Conservation (phyloP, 2,888 invertebrate genomes). For the Platerodrilus igneus region DNA sequence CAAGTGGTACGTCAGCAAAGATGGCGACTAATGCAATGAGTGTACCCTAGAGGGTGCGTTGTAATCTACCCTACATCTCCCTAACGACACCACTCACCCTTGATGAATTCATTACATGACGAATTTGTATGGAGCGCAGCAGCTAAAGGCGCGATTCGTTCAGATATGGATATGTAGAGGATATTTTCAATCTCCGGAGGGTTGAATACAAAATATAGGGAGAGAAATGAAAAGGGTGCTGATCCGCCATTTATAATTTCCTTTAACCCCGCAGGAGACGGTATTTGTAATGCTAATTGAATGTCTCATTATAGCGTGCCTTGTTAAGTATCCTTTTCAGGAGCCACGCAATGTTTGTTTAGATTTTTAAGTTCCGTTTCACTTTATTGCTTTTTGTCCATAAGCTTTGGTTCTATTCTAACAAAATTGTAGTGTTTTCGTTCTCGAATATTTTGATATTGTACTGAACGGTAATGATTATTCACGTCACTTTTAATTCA, state of each 20-base stretch:
- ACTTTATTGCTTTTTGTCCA: slow-evolving; percentile 12
- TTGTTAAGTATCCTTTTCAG: slow-evolving; percentile 15
- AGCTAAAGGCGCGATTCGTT: slow-evolving; percentile 24
- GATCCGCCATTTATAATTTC: slow-evolving; percentile 25
- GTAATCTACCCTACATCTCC: slow-evolving; percentile 29
- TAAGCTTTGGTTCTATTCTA: too few relatives aligned
- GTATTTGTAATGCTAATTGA: slow-evolving; percentile 24
- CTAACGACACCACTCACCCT: slow-evolving; percentile 27
- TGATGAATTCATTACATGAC: slow-evolving; percentile 26
- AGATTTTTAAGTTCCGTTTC: slow-evolving; percentile 18
- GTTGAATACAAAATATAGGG: slow-evolving; percentile 18
- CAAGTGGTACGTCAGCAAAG: slow-evolving; percentile 34
- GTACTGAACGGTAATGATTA: too few relatives aligned
- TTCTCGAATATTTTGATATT: too few relatives aligned
- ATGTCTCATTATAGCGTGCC: slow-evolving; percentile 22
- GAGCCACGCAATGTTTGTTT: slow-evolving; percentile 16
- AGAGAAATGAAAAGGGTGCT: slow-evolving; percentile 22
- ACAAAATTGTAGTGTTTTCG: too few relatives aligned
- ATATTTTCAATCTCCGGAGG: slow-evolving; percentile 25
- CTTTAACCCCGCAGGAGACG: slow-evolving; percentile 21
- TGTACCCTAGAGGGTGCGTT: slow-evolving; percentile 26
- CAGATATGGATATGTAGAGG: slow-evolving; percentile 24
- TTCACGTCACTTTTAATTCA: too few relatives aligned
- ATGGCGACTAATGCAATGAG: slow-evolving; percentile 39
- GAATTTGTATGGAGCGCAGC: slow-evolving; percentile 21